Percentiles rank a stretch among this genome's conserved stretches.
These are phyloP conservation scores for Fulica atra DNA, from an alignment of 2,113 vertebrate genomes.

Conservation along the genomic window DNA sequence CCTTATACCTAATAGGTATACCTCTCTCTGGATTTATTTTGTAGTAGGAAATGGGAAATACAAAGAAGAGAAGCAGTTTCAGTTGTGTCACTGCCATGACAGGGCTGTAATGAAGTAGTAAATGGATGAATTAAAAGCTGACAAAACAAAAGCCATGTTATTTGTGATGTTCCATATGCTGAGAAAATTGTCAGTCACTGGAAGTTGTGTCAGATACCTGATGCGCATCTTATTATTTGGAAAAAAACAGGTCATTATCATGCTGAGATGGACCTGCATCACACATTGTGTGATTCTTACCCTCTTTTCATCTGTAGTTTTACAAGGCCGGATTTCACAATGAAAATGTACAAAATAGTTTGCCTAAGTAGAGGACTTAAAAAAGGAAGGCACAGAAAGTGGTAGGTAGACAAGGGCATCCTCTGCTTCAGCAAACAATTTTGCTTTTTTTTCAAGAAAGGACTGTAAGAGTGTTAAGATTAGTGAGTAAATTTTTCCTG, in stretches of 20 bases:
- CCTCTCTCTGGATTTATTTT: background rate
- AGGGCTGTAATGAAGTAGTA: background rate
- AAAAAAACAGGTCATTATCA: background rate
- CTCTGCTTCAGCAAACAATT: background rate
- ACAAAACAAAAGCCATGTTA: background rate
- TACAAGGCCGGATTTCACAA: background rate
- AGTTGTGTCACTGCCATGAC: background rate
- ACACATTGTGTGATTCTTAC: background rate
- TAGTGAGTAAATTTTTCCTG: constrained; percentile 1
- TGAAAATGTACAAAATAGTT: background rate
- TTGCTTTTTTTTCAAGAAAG: background rate
- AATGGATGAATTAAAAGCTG: background rate
- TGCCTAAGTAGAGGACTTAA: background rate
- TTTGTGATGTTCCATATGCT: background rate
- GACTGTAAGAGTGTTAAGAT: background rate
- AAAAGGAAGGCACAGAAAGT: background rate
- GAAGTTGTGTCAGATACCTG: background rate
- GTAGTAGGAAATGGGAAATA: background rate
- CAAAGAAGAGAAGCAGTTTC: background rate
- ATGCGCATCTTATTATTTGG: background rate
- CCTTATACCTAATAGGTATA: background rate
- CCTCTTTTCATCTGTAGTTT: background rate
- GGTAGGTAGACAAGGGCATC: background rate
- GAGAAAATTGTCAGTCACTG: background rate
- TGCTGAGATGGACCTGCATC: background rate